phyloP scores from a whole-genome alignment of 1,140 invertebrate genomes.

The Tetramorium parvispinum region DNA sequence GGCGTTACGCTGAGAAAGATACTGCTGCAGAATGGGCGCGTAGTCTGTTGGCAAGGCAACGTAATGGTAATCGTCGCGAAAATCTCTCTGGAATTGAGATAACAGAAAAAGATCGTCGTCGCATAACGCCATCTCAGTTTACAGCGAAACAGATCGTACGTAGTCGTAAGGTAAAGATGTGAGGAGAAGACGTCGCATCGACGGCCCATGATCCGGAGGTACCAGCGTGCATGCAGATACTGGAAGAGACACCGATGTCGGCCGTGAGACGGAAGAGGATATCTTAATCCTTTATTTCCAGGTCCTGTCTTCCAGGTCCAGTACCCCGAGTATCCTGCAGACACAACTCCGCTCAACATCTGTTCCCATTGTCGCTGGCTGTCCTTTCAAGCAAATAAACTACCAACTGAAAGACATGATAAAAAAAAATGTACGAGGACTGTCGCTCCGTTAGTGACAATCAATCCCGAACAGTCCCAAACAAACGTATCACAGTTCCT shows the following conservation, averaged over 20 bases:
- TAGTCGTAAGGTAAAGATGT: constrained; percentile 66
- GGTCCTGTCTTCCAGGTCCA: constrained; percentile 85
- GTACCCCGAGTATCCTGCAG: constrained; percentile 85
- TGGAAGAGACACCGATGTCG: constrained; percentile 60
- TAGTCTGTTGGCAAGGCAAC: not conserved
- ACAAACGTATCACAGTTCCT: constrained; percentile 65
- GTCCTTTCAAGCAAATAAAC: constrained; percentile 79
- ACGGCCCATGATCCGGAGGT: constrained; percentile 15
- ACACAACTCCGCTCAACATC: constrained; percentile 84
- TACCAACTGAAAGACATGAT: constrained; percentile 55
- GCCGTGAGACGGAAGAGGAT: constrained; percentile 64
- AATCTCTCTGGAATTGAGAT: not conserved
- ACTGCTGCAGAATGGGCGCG: too few relatives aligned
- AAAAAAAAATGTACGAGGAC: constrained; percentile 57
- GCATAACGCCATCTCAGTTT: constrained; percentile 66
- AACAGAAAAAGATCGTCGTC: not conserved
- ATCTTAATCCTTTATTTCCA: constrained; percentile 86
- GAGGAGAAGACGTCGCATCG: constrained; percentile 62
- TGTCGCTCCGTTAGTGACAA: constrained; percentile 58
- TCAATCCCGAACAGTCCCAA: constrained; percentile 56
- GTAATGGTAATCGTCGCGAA: not conserved
- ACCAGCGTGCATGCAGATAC: constrained; percentile 59
- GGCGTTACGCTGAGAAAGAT: constrained; percentile 40
- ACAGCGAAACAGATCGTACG: constrained; percentile 68
- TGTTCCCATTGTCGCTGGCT: constrained; percentile 83